A percentile compares a stretch with the other conserved stretches of the same genome.
phyloP scores from a whole-genome alignment of 2,113 vertebrate species.

The Anguilla japonica region DNA sequence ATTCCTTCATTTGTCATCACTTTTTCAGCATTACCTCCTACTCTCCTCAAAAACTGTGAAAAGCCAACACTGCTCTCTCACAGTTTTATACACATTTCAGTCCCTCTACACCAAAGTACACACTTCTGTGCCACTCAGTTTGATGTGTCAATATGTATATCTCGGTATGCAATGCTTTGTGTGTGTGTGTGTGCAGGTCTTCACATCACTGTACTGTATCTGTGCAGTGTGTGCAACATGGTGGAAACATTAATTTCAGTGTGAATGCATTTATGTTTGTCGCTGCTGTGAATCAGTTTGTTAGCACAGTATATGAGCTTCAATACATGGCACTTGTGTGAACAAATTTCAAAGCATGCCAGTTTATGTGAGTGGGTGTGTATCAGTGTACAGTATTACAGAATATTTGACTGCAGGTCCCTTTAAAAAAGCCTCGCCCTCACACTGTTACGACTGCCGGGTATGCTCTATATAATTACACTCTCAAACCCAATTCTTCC shows the following conservation, averaged over 20 bases:
- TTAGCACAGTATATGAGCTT: neutral
- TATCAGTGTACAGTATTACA: slow-evolving; percentile 49
- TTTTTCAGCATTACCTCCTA: neutral
- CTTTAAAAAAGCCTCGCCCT: slow-evolving; percentile 8
- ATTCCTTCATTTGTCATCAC: neutral
- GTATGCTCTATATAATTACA: neutral
- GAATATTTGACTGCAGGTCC: slow-evolving; percentile 32
- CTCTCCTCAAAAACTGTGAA: neutral
- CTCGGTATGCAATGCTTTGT: neutral
- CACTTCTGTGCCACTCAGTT: neutral
- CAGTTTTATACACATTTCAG: neutral
- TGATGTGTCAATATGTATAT: neutral
- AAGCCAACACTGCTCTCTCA: neutral
- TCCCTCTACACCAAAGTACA: neutral
- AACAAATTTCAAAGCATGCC: slow-evolving; percentile 44
- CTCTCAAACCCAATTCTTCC: neutral
- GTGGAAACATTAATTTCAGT: neutral
- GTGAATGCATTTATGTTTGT: neutral
- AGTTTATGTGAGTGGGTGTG: slow-evolving; percentile 61
- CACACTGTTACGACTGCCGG: neutral
- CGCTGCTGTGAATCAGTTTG: neutral
- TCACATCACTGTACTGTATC: neutral
- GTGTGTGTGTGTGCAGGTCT: neutral
- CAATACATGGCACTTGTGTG: slow-evolving; percentile 14
- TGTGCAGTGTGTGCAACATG: neutral